Evolutionary conservation across 2,888 invertebrate genomes (phyloP).

Genomic region (Pyrrhia umbra): DNA sequence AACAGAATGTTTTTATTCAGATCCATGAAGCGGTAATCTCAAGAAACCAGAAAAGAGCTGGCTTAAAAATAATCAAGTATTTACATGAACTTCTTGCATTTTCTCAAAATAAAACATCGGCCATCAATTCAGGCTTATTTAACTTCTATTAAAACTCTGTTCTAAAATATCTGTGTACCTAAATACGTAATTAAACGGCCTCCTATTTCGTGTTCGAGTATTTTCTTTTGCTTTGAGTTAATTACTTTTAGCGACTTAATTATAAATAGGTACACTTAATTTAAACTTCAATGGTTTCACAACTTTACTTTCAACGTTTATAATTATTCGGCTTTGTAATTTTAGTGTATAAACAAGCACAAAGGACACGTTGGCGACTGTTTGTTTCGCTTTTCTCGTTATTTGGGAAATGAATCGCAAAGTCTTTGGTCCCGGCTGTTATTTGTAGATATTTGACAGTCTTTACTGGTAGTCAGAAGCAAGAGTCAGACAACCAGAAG

Average conservation of each 20-base stretch:
- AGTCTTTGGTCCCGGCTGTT: no score
- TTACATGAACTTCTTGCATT: not conserved
- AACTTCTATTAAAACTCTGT: not conserved
- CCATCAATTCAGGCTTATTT: conserved; percentile 6
- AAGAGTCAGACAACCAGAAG: no score
- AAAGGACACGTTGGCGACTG: not conserved
- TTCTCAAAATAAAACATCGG: not conserved
- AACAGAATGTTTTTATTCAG: no score
- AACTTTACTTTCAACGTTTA: conserved; percentile 20
- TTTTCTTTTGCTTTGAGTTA: conserved; percentile 49
- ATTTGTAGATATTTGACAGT: no score
- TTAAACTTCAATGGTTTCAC: conserved; percentile 50
- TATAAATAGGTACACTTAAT: conserved; percentile 55
- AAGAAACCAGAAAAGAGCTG: no score
- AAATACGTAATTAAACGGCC: conserved; percentile 6
- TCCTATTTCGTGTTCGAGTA: conserved; percentile 15
- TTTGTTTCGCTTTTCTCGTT: not conserved
- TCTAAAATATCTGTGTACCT: conserved; percentile 16
- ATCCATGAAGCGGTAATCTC: no score
- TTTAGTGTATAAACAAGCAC: conserved; percentile 23
- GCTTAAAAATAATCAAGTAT: not conserved
- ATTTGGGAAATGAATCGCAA: no score
- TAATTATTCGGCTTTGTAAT: conserved; percentile 44
- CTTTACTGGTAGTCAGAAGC: no score
- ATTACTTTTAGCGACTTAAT: conserved; percentile 50